Evolutionary conservation across 2,888 invertebrate genomes (phyloP).

Genomic region (Phoronis australis): DNA sequence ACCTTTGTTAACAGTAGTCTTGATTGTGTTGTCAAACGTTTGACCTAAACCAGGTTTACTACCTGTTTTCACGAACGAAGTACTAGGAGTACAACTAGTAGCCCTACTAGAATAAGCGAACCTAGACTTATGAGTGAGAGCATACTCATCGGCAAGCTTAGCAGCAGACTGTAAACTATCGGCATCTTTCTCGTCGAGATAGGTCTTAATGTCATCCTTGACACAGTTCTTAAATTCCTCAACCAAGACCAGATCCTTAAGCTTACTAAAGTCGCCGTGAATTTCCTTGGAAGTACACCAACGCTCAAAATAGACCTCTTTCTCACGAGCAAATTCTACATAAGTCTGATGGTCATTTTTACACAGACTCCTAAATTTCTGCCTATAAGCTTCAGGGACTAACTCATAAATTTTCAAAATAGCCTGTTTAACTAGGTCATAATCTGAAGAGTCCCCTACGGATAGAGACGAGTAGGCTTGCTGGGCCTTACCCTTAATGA

Average conservation of each 20-base stretch:
- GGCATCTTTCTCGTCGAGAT: conserved; percentile 9
- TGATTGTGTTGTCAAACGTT: neutral
- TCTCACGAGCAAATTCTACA: conserved; percentile 15
- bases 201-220: conserved; percentile 8
- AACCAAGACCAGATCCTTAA: conserved; percentile 9
- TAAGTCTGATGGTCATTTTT: conserved; percentile 9
- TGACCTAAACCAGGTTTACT: no score
- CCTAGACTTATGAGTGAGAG: conserved; percentile 9
- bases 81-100: no score
- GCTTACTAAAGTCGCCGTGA: conserved; percentile 5
- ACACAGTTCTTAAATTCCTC: conserved; percentile 14
- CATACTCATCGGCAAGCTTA: conserved; percentile 8
- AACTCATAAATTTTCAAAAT: conserved; percentile 16
- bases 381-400: conserved; percentile 12
- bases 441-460: conserved; percentile 6
- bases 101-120: no score
- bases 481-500: conserved; percentile 11
- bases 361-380: conserved; percentile 9
- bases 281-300: conserved; percentile 5
- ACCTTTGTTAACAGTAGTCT: neutral
- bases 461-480: conserved; percentile 6
- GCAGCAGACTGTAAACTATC: conserved; percentile 6
- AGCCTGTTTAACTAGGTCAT: conserved; percentile 11
- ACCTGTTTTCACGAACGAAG: no score
- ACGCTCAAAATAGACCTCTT: conserved; percentile 9